Percentiles rank a stretch among this genome's conserved stretches.
Evolutionary conservation across 2,888 invertebrate species (phyloP).

Genomic region (Plebejus anna): DNA sequence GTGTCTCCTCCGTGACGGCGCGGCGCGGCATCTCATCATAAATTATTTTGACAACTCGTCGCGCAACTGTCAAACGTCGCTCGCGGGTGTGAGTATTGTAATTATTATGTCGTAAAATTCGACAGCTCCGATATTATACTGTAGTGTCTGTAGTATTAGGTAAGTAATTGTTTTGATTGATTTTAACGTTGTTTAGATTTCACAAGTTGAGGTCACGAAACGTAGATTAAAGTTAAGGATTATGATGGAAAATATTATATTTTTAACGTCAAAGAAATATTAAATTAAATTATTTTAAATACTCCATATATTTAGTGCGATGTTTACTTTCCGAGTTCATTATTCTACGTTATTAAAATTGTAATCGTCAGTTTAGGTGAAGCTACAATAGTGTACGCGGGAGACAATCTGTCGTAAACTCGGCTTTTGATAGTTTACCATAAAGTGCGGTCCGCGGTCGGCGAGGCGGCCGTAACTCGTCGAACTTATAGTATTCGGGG

Average conservation of each 20-base stretch:
- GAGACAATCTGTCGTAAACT: slow-evolving; percentile 28
- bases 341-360: neutral
- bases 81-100: slow-evolving; percentile 7
- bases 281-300: neutral
- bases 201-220: neutral
- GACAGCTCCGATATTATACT: neutral
- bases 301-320: neutral
- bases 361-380: neutral
- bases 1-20: slow-evolving; percentile 67
- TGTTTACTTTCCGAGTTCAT: neutral
- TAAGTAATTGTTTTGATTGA: neutral
- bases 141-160: neutral
- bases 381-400: neutral
- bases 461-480: slow-evolving; percentile 60
- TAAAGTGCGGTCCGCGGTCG: slow-evolving; percentile 56
- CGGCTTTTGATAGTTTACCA: slow-evolving; percentile 45
- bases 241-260: neutral
- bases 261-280: neutral
- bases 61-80: slow-evolving; percentile 48
- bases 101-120: slow-evolving; percentile 15
- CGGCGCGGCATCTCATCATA: slow-evolving; percentile 74
- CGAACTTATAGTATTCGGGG: slow-evolving; percentile 74
- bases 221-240: neutral
- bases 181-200: neutral
- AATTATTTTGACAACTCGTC: slow-evolving; percentile 68